phyloP scores from a whole-genome alignment of 2,797 vertebrate genomes.

The Pangasius mekongensis region DNA sequence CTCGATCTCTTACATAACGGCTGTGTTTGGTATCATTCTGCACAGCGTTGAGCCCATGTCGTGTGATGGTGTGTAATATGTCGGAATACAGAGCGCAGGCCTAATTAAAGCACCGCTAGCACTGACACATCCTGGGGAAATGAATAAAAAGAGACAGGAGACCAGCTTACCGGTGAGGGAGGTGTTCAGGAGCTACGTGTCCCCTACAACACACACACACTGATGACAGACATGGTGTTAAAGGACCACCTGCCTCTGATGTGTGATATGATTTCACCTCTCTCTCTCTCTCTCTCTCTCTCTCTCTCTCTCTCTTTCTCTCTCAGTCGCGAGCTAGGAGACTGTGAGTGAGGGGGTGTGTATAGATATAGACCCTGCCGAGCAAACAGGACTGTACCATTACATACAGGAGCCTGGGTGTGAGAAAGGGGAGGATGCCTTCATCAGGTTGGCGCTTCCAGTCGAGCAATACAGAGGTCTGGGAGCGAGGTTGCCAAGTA shows the following conservation, averaged over 20 bases:
- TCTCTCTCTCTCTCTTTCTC: not conserved
- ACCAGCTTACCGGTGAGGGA: constrained; percentile 35
- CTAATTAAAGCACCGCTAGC: not conserved
- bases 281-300: constrained; percentile 12
- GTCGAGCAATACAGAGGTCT: not conserved
- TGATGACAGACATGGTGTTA: constrained; percentile 39
- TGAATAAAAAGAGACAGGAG: constrained; percentile 12
- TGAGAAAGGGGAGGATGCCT: not conserved
- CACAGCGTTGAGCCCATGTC: not conserved
- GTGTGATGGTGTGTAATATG: constrained; percentile 4
- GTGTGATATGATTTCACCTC: constrained; percentile 44
- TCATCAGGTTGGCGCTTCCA: not conserved
- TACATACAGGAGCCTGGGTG: constrained; percentile 10
- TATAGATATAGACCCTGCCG: constrained; percentile 15
- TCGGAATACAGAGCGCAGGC: constrained; percentile 1
- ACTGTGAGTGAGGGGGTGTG: constrained; percentile 18
- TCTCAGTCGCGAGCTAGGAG: constrained; percentile 19
- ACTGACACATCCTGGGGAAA: not conserved
- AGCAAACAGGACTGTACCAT: constrained; percentile 52
- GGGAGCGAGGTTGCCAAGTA: constrained; percentile 8
- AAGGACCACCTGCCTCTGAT: constrained; percentile 48
- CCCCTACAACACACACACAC: constrained; percentile 14
- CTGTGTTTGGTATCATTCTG: not conserved
- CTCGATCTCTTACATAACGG: constrained; percentile 14
- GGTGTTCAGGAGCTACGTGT: not conserved